Percentiles rank a stretch among this genome's conserved stretches.
Evolutionary conservation across 2,113 vertebrate species (phyloP).

Genomic region (Pteruthius melanotis): DNA sequence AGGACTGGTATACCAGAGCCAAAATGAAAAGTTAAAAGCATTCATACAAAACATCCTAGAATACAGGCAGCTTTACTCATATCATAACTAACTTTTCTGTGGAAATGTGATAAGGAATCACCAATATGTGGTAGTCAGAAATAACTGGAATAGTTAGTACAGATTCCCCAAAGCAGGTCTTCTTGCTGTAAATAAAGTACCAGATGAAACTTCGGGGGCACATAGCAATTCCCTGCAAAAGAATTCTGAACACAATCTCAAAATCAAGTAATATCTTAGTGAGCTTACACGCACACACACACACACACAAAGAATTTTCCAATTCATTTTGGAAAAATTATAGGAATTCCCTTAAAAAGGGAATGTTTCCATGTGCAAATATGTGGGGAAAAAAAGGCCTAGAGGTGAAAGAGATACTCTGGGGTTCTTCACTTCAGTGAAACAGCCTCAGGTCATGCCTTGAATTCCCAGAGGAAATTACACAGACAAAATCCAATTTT

Average conservation of each 20-base stretch:
- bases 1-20: neutral
- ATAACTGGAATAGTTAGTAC: neutral
- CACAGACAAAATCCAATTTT: neutral
- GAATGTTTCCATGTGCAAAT: neutral
- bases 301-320: neutral
- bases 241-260: neutral
- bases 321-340: neutral
- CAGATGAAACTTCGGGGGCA: neutral
- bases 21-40: neutral
- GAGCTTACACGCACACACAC: no score
- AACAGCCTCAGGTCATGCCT: neutral
- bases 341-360: neutral
- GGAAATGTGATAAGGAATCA: neutral
- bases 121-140: neutral
- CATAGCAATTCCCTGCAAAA: neutral
- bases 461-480: neutral
- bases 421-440: neutral
- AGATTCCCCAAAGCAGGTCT: neutral
- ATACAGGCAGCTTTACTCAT: neutral
- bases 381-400: accelerated
- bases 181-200: neutral
- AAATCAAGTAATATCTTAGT: neutral
- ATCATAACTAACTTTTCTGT: neutral
- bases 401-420: neutral
- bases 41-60: neutral